Evolutionary conservation across 53 echinoderm and acorn worm species (phyloP).

Genomic region (Crossaster papposus): DNA sequence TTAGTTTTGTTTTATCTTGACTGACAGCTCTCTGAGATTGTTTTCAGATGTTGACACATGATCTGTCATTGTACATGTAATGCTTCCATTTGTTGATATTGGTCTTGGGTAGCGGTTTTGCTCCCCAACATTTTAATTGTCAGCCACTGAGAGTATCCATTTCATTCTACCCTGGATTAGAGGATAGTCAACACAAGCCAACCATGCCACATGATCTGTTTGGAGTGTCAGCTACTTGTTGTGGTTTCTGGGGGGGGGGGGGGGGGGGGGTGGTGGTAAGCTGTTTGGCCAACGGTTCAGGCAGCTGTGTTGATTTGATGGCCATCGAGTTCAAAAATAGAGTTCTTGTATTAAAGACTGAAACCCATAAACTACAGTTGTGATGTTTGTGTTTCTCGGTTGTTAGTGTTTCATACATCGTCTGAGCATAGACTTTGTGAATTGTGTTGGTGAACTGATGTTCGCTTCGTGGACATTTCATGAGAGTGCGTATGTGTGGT

Average conservation of each 20-base stretch:
- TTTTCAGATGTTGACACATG: neutral
- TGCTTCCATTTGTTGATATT: neutral
- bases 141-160: conserved; percentile 14
- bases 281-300: neutral
- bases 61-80: conserved; percentile 1
- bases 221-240: conserved; percentile 19
- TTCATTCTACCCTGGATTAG: neutral
- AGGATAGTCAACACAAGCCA: neutral
- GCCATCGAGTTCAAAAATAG: neutral
- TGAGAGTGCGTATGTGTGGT: no score
- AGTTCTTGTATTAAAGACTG: no score
- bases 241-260: neutral
- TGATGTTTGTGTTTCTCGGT: no score
- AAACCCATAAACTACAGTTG: no score
- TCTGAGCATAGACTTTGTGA: no score
- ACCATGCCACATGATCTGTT: conserved; percentile 9
- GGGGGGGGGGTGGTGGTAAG: no score
- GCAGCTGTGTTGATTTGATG: neutral
- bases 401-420: no score
- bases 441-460: no score
- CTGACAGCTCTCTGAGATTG: neutral
- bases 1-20: neutral
- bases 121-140: conserved; percentile 13
- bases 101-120: neutral
- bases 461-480: no score